Conservation (phyloP, 30 jellyfish, hydroid and myxozoan genomes). For the Mastigias papua region DNA sequence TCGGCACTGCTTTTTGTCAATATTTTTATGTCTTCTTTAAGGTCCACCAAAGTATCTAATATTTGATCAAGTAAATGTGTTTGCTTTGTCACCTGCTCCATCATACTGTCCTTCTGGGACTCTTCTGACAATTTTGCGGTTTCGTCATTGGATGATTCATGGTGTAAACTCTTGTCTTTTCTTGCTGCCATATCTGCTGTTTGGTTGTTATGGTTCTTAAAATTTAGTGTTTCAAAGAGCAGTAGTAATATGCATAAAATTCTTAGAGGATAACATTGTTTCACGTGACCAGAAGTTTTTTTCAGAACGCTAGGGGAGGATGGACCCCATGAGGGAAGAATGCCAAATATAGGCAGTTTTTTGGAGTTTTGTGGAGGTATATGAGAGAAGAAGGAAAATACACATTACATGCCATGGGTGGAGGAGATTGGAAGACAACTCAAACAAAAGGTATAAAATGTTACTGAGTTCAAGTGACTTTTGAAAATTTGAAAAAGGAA, state of each 20-base stretch:
- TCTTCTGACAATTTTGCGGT: background rate
- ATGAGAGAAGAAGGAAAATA: too few species aligned
- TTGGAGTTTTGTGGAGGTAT: too few species aligned
- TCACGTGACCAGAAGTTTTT: too few species aligned
- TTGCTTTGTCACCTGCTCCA: background rate
- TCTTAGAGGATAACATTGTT: background rate
- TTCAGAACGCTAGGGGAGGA: too few species aligned
- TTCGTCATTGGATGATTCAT: slow-evolving; percentile 1
- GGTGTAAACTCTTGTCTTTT: background rate
- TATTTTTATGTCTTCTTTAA: slow-evolving; percentile 29
- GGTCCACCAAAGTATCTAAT: slow-evolving; percentile 21
- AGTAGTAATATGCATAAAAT: background rate
- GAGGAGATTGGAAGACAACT: too few species aligned
- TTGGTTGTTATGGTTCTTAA: background rate
- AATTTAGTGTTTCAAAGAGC: background rate
- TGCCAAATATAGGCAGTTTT: too few species aligned
- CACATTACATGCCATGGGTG: too few species aligned
- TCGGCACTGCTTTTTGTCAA: background rate
- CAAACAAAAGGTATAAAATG: too few species aligned
- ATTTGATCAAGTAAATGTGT: slow-evolving; percentile 7
- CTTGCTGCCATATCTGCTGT: slow-evolving; percentile 15
- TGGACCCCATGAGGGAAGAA: too few species aligned
- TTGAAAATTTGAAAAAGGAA: too few species aligned
- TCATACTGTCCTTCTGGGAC: slow-evolving; percentile 1
- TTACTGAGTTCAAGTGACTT: too few species aligned